Evolutionary conservation across 2,113 vertebrate genomes (phyloP).

Genomic region (Vimba vimba): DNA sequence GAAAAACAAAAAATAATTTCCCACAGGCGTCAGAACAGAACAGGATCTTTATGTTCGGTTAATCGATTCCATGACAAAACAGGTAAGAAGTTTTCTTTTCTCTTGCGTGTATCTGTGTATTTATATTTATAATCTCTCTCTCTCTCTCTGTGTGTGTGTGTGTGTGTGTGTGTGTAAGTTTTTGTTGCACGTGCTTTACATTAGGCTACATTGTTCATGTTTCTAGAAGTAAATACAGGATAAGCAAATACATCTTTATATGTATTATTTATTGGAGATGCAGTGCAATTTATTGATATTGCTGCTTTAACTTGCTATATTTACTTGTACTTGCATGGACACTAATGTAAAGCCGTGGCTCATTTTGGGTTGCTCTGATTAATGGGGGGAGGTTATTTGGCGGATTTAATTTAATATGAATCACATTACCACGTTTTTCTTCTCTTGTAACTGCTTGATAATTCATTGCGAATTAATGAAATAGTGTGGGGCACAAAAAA

Average conservation of each 20-base stretch:
- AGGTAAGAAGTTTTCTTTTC: slow-evolving; percentile 80
- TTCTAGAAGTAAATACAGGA: background rate
- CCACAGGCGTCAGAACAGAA: slow-evolving; percentile 86
- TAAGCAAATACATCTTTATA: background rate
- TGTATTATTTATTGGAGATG: background rate
- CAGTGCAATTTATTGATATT: background rate
- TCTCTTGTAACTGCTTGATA: slow-evolving; percentile 17
- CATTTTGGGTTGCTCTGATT: slow-evolving; percentile 29
- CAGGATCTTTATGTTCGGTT: slow-evolving; percentile 89
- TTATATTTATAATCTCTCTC: slow-evolving; percentile 13
- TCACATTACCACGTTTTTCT: slow-evolving; percentile 23
- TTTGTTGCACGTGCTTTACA: slow-evolving; percentile 7
- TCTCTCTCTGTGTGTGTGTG: background rate
- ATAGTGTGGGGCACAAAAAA: background rate
- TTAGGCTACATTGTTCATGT: background rate
- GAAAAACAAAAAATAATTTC: slow-evolving; percentile 54
- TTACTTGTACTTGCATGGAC: background rate
- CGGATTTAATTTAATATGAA: slow-evolving; percentile 32
- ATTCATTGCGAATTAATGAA: slow-evolving; percentile 45
- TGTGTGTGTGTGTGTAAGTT: slow-evolving; percentile 6
- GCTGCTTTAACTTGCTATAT: background rate
- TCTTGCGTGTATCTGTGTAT: background rate
- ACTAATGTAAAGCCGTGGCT: slow-evolving; percentile 37
- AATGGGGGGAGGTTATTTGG: slow-evolving; percentile 37
- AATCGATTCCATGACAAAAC: slow-evolving; percentile 93